phyloP scores from a whole-genome alignment of 2,797 vertebrate species.

The Ispidina picta region DNA sequence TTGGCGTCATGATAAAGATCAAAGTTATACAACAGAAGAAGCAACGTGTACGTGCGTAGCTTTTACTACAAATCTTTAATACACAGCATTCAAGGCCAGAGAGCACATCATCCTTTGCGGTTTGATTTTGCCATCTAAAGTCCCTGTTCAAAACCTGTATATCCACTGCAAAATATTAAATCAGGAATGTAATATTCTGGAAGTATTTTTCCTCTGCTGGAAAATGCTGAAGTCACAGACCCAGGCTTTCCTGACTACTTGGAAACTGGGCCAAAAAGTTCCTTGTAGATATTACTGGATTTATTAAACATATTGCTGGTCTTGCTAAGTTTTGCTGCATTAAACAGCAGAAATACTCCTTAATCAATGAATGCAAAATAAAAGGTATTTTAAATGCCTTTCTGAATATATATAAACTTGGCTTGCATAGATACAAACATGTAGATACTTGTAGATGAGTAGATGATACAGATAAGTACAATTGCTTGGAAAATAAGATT shows the following conservation, averaged over 20 bases:
- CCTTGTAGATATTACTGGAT: not conserved
- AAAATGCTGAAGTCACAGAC: not conserved
- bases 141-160: not conserved
- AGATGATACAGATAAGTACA: not conserved
- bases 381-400: not conserved
- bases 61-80: not conserved
- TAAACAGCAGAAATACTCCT: not conserved
- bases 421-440: not conserved
- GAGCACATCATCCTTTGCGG: not conserved
- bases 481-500: not conserved
- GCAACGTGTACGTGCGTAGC: accelerated
- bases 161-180: not conserved
- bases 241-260: not conserved
- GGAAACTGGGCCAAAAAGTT: not conserved
- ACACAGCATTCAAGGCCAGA: not conserved
- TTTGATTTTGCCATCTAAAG: not conserved
- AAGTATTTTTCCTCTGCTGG: not conserved
- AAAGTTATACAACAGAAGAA: not conserved
- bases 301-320: not conserved
- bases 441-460: not conserved
- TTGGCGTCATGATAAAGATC: not conserved
- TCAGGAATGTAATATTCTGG: not conserved
- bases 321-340: not conserved
- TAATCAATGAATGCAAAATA: not conserved
- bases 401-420: not conserved